A percentile compares a stretch with the other conserved stretches of the same genome.
These are phyloP conservation scores for Apodemus speciosus DNA, from an alignment of 2,113 vertebrate genomes.

Conservation along the genomic window DNA sequence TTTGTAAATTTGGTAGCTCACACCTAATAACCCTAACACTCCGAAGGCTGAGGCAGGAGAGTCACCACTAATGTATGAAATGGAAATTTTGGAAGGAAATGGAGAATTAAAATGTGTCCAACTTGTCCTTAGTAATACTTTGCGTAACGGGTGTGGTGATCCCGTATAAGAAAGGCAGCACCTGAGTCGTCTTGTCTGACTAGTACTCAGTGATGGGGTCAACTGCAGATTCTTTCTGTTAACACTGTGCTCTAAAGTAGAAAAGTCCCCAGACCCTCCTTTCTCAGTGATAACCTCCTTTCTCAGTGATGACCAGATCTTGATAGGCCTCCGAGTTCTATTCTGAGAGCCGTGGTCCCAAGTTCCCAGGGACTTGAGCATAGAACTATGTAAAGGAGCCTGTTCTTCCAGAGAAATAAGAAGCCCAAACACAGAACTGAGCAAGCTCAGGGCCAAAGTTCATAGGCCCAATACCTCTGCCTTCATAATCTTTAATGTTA, in stretches of 20 bases:
- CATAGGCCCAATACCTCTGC: slow-evolving; percentile 3
- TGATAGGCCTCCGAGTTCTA: not conserved
- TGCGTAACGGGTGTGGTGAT: not conserved
- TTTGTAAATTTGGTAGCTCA: not conserved
- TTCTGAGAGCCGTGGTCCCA: not conserved
- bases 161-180: not conserved
- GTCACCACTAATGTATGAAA: too few relatives aligned
- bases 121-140: not conserved
- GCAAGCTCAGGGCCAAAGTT: not conserved
- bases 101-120: not conserved
- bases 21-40: not conserved
- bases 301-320: slow-evolving; percentile 25
- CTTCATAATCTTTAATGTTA: slow-evolving; percentile 46
- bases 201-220: not conserved
- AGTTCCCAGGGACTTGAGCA: not conserved
- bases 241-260: slow-evolving; percentile 35
- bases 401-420: slow-evolving; percentile 45
- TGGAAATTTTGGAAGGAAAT: not conserved
- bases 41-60: not conserved
- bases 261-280: slow-evolving; percentile 9
- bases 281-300: slow-evolving; percentile 4
- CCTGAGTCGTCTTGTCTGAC: not conserved
- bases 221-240: slow-evolving; percentile 39
- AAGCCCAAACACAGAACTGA: not conserved
- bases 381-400: not conserved